These are phyloP conservation scores for Scaptomyza cyrtandrae DNA, from an alignment of 2,888 invertebrate genomes.

Conservation along the genomic window DNA sequence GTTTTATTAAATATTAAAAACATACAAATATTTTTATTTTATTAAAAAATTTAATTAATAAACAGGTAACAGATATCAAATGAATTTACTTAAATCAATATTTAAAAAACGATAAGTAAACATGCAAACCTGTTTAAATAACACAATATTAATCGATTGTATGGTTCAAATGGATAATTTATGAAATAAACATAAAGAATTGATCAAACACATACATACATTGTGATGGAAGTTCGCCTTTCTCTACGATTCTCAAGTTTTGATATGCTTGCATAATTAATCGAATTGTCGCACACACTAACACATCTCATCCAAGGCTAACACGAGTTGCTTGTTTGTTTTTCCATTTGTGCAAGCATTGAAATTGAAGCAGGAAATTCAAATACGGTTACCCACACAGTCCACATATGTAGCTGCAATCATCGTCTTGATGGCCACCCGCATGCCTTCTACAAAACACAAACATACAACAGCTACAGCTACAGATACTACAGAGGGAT, in stretches of 20 bases:
- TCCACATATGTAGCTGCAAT: constrained; percentile 33
- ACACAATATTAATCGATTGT: too few relatives aligned
- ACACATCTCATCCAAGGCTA: background rate
- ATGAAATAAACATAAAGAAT: too few relatives aligned
- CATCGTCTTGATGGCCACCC: constrained; percentile 57
- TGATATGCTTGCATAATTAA: background rate
- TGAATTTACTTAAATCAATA: too few relatives aligned
- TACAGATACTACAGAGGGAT: background rate
- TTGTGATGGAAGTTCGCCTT: background rate
- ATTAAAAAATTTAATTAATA: too few relatives aligned
- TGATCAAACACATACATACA: too few relatives aligned
- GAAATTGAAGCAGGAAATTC: constrained; percentile 60
- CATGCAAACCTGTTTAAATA: too few relatives aligned
- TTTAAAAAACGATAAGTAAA: too few relatives aligned
- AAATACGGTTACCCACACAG: constrained; percentile 42
- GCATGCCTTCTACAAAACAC: constrained; percentile 8
- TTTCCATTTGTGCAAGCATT: constrained; percentile 20
- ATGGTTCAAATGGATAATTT: too few relatives aligned
- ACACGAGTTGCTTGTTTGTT: background rate
- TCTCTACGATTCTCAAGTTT: background rate
- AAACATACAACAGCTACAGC: constrained; percentile 18
- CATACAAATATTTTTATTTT: too few relatives aligned
- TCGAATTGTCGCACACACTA: background rate
- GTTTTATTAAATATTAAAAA: too few relatives aligned
- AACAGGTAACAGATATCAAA: too few relatives aligned